Conservation (phyloP, 2,797 vertebrate genomes). For the Enteromius radiatus region DNA sequence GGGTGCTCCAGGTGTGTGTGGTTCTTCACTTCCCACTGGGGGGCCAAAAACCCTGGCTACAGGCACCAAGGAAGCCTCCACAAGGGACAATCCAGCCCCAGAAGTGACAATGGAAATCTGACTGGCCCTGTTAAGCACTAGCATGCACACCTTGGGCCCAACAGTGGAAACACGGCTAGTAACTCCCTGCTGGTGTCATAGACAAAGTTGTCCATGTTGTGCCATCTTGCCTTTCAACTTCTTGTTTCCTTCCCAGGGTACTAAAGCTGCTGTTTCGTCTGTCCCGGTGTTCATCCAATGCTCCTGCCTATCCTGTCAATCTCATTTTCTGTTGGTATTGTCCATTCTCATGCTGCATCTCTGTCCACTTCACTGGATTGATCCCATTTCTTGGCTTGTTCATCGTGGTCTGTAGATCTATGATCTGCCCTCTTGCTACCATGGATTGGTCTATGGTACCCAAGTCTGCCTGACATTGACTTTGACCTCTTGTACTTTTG, state of each 20-base stretch:
- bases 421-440: not conserved
- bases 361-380: not conserved
- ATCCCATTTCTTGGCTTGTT: not conserved
- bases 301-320: not conserved
- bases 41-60: not conserved
- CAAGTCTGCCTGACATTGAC: not conserved
- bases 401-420: not conserved
- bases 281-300: not conserved
- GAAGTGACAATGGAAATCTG: not conserved
- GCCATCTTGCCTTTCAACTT: not conserved
- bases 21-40: no score
- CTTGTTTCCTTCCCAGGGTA: not conserved
- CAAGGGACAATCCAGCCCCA: no score
- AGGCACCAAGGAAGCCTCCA: no score
- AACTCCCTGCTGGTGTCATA: not conserved
- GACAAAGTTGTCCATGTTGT: not conserved
- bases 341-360: conserved; percentile 5
- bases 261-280: not conserved
- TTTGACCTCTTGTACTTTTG: not conserved
- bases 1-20: no score
- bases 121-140: not conserved
- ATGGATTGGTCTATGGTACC: not conserved
- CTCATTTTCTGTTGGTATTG: not conserved
- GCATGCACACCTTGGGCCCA: not conserved
- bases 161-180: not conserved